Conservation (phyloP, 2,797 vertebrate genomes). For the Eulemur mongoz region DNA sequence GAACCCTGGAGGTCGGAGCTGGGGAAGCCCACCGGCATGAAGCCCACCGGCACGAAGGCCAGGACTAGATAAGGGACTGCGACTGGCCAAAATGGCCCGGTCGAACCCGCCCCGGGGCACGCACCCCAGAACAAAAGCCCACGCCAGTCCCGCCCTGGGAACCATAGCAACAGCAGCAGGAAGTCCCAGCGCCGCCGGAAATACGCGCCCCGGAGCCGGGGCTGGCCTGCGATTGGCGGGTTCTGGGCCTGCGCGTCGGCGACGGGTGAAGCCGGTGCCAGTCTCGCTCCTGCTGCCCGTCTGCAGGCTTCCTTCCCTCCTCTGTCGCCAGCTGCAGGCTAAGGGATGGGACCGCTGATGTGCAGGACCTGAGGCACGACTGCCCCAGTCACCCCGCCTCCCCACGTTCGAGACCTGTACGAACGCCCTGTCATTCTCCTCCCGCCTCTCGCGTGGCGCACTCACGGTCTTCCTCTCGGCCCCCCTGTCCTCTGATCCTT, state of each 20-base stretch:
- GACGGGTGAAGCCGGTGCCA: rapidly evolving
- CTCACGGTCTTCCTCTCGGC: neutral
- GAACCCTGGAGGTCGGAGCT: neutral
- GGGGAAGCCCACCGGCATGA: neutral
- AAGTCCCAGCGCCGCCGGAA: no score
- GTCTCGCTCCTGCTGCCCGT: rapidly evolving
- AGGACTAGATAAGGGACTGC: neutral
- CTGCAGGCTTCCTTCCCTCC: neutral
- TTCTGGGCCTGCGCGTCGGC: no score
- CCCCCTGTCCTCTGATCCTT: neutral
- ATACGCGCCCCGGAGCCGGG: neutral
- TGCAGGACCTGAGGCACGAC: no score
- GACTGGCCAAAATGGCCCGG: neutral
- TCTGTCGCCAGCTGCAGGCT: rapidly evolving
- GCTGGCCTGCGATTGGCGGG: neutral
- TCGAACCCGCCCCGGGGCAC: no score
- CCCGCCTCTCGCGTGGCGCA: neutral
- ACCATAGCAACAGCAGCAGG: neutral
- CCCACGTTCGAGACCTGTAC: neutral
- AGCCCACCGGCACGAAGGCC: neutral
- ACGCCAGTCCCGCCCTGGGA: neutral
- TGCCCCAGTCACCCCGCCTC: rapidly evolving
- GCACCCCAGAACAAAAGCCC: neutral
- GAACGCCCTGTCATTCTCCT: neutral
- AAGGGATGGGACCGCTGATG: no score